Evolutionary conservation across 2,888 invertebrate genomes (phyloP).

Genomic region (Tetramorium bicarinatum): DNA sequence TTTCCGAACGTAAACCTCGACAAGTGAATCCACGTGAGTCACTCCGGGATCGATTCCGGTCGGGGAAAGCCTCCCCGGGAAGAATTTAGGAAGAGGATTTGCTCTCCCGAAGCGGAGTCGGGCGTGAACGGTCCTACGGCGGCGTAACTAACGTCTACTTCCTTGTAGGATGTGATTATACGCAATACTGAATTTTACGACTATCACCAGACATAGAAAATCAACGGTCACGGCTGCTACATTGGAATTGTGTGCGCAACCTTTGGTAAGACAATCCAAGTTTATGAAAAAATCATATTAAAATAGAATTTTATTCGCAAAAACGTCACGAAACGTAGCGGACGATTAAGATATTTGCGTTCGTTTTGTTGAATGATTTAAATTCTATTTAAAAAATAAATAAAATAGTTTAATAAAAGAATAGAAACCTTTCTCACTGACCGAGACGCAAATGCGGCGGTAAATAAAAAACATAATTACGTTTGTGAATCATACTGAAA

Average conservation of each 20-base stretch:
- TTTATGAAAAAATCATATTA: neutral
- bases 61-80: neutral
- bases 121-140: constrained; percentile 39
- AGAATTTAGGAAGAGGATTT: constrained; percentile 7
- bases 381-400: neutral
- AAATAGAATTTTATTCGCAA: neutral
- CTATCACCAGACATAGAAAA: constrained; percentile 15
- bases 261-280: constrained; percentile 14
- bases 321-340: neutral
- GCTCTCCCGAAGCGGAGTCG: constrained; percentile 4
- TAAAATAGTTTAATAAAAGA: neutral
- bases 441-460: neutral
- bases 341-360: neutral
- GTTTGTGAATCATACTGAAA: neutral
- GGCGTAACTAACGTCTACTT: constrained; percentile 29
- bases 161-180: constrained; percentile 35
- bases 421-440: neutral
- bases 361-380: neutral
- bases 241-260: constrained; percentile 19
- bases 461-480: neutral
- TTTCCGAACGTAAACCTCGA: neutral
- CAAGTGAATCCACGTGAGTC: constrained; percentile 16
- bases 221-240: constrained; percentile 42
- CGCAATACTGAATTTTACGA: constrained; percentile 14
- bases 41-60: constrained; percentile 2